Evolutionary conservation across 2,888 invertebrate genomes (phyloP).

Genomic region (Neria commutata): DNA sequence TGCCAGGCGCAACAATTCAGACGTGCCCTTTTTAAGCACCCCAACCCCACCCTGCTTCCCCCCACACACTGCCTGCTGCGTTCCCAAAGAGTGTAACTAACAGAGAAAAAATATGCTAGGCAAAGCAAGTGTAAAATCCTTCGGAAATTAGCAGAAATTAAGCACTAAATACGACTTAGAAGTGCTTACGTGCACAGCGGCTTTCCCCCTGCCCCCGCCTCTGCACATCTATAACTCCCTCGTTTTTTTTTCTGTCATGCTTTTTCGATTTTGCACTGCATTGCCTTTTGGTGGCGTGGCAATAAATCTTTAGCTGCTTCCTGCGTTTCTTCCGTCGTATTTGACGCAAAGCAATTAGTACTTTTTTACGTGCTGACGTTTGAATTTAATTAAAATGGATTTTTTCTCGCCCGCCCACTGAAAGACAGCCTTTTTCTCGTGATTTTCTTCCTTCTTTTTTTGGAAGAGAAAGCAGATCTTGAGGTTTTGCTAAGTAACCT

Average conservation of each 20-base stretch:
- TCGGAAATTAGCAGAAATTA: constrained; percentile 21
- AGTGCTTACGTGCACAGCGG: neutral
- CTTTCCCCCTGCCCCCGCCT: neutral
- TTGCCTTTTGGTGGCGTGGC: neutral
- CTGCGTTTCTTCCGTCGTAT: too few species aligned
- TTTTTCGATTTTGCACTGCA: neutral
- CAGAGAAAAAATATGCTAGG: neutral
- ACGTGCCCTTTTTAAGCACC: neutral
- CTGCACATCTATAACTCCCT: neutral
- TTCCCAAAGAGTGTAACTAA: neutral
- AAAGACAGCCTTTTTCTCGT: too few species aligned
- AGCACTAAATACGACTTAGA: constrained; percentile 15
- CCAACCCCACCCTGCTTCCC: neutral
- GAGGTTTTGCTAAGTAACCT: too few species aligned
- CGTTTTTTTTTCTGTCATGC: neutral
- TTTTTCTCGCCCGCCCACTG: too few species aligned
- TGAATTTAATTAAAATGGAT: constrained; percentile 35
- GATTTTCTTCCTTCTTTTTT: too few species aligned
- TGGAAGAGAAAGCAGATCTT: too few species aligned
- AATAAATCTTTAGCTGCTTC: neutral
- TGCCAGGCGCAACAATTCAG: constrained; percentile 2
- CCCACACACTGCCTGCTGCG: neutral
- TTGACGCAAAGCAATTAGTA: constrained; percentile 42
- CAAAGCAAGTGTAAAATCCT: constrained; percentile 9
- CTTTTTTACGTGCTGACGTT: constrained; percentile 39